Conservation (phyloP, 2,888 invertebrate species). For the Papilio elwesi region DNA sequence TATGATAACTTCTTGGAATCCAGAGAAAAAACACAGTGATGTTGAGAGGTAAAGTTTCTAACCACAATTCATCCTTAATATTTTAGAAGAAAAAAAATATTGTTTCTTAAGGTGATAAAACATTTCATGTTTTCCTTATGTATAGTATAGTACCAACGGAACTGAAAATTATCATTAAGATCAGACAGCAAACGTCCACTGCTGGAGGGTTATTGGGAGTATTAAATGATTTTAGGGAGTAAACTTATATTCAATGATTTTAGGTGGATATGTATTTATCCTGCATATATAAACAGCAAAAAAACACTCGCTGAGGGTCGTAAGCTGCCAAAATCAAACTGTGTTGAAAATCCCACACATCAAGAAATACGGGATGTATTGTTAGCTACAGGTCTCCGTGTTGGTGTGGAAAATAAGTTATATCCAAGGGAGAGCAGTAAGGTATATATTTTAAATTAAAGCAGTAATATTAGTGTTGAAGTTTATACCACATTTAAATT, state of each 20-base stretch:
- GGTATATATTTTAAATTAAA: conserved; percentile 56
- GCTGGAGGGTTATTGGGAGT: too few relatives aligned
- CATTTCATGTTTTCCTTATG: too few relatives aligned
- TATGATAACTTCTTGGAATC: conserved; percentile 86
- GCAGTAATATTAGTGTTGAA: background rate
- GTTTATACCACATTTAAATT: too few relatives aligned
- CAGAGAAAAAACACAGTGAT: conserved; percentile 92
- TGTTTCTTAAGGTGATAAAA: too few relatives aligned
- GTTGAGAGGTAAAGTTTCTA: conserved; percentile 64
- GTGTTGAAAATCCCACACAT: conserved; percentile 97
- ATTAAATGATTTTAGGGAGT: too few relatives aligned
- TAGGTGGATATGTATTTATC: conserved; percentile 98
- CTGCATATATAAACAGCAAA: conserved; percentile 97
- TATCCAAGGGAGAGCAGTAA: conserved; percentile 96
- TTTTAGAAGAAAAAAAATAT: background rate
- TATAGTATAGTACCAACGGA: too few relatives aligned
- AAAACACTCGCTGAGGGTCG: conserved; percentile 96
- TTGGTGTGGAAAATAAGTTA: conserved; percentile 96
- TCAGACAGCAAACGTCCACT: too few relatives aligned
- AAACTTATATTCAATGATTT: conserved; percentile 9
- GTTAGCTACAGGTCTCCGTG: conserved; percentile 90
- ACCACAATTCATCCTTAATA: background rate
- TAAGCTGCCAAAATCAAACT: conserved; percentile 91
- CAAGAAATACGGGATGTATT: conserved; percentile 98
- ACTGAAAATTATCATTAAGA: too few relatives aligned